Evolutionary conservation across 2,888 invertebrate genomes (phyloP).

Genomic region (Drosophila paracracens): DNA sequence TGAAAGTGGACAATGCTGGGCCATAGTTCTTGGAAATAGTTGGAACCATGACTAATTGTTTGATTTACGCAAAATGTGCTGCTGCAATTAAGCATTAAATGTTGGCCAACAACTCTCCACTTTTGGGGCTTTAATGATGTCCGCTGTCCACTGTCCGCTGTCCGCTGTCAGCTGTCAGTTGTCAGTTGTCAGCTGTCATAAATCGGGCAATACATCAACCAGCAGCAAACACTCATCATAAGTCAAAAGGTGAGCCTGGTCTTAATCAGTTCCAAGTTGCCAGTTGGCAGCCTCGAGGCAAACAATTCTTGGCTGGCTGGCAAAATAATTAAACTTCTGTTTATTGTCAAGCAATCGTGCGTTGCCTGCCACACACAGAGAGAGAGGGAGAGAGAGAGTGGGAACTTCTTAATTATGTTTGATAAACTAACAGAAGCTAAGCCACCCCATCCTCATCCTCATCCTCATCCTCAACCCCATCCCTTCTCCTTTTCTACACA

Average conservation of each 20-base stretch:
- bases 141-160: conserved; percentile 24
- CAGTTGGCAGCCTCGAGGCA: conserved; percentile 16
- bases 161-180: conserved; percentile 51
- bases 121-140: conserved; percentile 49
- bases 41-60: conserved; percentile 77
- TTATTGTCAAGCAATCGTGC: conserved; percentile 68
- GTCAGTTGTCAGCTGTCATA: conserved; percentile 75
- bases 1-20: conserved; percentile 61
- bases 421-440: conserved; percentile 62
- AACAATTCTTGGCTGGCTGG: conserved; percentile 28
- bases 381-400: neutral
- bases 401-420: conserved; percentile 77
- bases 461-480: neutral
- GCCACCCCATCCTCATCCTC: neutral
- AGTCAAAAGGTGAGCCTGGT: conserved; percentile 78
- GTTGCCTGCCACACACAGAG: conserved; percentile 1
- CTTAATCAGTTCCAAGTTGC: conserved; percentile 57
- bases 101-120: conserved; percentile 21
- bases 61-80: conserved; percentile 76
- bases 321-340: conserved; percentile 80
- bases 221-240: conserved; percentile 62
- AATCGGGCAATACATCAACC: conserved; percentile 71
- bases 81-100: conserved; percentile 45
- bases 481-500: neutral
- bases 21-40: conserved; percentile 8